Base-by-base conservation (phyloP, 2,888 invertebrate species). In the Lithophane leautieri region DNA sequence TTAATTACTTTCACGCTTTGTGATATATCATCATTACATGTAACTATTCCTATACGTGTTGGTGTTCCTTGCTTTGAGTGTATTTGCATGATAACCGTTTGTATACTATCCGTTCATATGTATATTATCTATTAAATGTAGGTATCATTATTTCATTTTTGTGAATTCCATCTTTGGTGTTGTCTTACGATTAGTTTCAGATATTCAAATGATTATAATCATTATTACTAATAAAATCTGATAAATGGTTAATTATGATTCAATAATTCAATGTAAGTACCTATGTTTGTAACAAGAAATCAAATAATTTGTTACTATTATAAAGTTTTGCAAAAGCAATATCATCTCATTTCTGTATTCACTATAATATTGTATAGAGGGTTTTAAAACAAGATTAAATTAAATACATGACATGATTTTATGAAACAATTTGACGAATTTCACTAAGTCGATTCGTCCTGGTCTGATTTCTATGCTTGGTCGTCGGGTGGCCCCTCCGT, bases 381-480 rank as follows among this genome's bases (percentile, higher is more conserved):
- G 80, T 81, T 84, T 78, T 76, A 79, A 84, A 50, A 63, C 66
- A 77, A 68, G 22, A 47, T 44, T 52, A 68, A 40, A 47, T 2
- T 76, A 70, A 40, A 65, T 47, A 69, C 47, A n/a, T 68, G 60
- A 81, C 58, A 47, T 52, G 7, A 76, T 70, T 81, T 60, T 56
- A 72, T 28, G 11, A 34, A 73, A 56, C 3, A 63, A 42, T 66
- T 77, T 69, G 56, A 75, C 47, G 62, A 70, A 70, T 73, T 73
- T 79, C 73, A 83, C 80, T 86, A 86, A 89, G 81, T 81, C 69
- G 22, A 78, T 81, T 81, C 82, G 81, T 86, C 76, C 92, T 95
- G 96, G 96, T 96, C 95, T 96, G 94, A 95, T 96, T 96, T 96
- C 95, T 96, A 96, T 96, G 96, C 96, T 96, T 96, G 96, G 95